Percentiles rank a stretch among this genome's conserved stretches.
Evolutionary conservation across 2,888 invertebrate species (phyloP).

Genomic region (Tachina lurida): DNA sequence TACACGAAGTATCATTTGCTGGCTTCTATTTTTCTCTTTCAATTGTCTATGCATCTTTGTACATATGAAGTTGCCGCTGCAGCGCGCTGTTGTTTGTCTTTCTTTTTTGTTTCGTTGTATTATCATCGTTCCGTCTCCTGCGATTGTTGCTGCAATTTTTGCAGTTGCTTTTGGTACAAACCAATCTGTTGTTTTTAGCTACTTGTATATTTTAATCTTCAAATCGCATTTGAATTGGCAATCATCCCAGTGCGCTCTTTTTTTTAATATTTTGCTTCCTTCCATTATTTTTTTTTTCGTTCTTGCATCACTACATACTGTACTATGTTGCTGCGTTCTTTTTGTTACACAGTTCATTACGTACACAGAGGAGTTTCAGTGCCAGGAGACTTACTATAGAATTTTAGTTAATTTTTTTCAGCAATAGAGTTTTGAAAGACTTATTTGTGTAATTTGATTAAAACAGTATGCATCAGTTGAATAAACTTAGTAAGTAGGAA

Average conservation of each 20-base stretch:
- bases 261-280: constrained; percentile 26
- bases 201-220: constrained; percentile 74
- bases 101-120: constrained; percentile 19
- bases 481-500: background rate
- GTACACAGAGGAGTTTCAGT: constrained; percentile 17
- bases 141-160: constrained; percentile 55
- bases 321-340: constrained; percentile 52
- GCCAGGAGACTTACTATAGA: constrained; percentile 41
- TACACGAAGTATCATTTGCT: constrained; percentile 50
- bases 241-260: constrained; percentile 81
- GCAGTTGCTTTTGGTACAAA: constrained; percentile 48
- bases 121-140: constrained; percentile 16
- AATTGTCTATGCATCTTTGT: constrained; percentile 29
- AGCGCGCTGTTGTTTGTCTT: background rate
- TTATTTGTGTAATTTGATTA: constrained; percentile 47
- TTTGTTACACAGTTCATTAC: constrained; percentile 46
- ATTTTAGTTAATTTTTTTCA: constrained; percentile 24
- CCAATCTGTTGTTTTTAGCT: constrained; percentile 67
- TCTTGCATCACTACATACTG: constrained; percentile 44
- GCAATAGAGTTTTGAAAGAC: background rate
- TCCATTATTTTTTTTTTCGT: constrained; percentile 26
- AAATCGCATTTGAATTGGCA: constrained; percentile 82
- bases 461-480: constrained; percentile 23
- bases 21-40: constrained; percentile 27
- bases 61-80: constrained; percentile 11